Evolutionary conservation across 2,888 invertebrate species (phyloP), one percentile per base, ranked within the genome.

Genomic region (Papilio protenor): DNA sequence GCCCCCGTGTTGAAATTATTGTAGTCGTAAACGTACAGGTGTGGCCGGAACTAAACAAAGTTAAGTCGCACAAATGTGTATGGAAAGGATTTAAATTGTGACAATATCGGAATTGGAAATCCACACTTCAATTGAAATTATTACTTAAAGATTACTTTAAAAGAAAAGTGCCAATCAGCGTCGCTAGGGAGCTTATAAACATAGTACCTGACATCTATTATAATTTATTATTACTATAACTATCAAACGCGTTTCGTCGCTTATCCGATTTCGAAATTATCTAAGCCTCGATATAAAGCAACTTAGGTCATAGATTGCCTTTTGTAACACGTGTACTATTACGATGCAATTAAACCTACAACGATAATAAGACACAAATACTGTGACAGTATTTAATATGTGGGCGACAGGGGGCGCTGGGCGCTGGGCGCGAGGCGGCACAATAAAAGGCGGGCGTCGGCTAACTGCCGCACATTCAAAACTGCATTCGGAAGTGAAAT

Each of bases 401-500:
- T 59, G 57, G 21, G 57, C 57, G 57, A 59, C 18, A 23, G 21
- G 23, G 57, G 21, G 21, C 33, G 47, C 27, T 45, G 18, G 57
- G 52, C 18, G 49, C 74, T 77, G 74, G 78, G 75, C 81, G 21
- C 55, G 76, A 78, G 69, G 76, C 76, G 79, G 76, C 70, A 79
- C 80, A 78, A 79, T 81, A 80, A 82, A 80, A 80, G 81, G 79
- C 78, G 82, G 79, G 52, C 57, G 40, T 59, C 77, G 71, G 33
- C 33, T 77, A 70, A 75, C 64, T 64, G 77, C 72, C 40, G 45
- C 78, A 74, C 78, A 75, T 78, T 75, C 78, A 72, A 89, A 90
- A 90, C 87, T 92, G 92, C 92, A 92, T 90, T 88, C 87, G 86
- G 85, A 91, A 90, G 90, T 89, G 90, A 90, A 92, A 91, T 91